Evolutionary conservation across 2,113 vertebrate species (phyloP).

Genomic region (Semicossyphus pulcher): DNA sequence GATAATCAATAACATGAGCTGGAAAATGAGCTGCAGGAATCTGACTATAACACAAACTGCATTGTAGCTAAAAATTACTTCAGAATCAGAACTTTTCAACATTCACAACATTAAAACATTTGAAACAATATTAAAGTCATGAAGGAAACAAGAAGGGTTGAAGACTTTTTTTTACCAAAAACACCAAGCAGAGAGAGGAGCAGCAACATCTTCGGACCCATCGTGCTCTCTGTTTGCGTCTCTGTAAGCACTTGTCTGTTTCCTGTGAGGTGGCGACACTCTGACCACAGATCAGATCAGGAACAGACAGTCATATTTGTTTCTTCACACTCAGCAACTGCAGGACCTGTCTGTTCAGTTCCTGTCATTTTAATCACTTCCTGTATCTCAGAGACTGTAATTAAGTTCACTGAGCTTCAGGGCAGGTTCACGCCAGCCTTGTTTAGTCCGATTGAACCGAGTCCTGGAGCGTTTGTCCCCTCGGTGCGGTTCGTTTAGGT

Average conservation of each 20-base stretch:
- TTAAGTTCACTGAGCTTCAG: no score
- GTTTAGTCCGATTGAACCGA: no score
- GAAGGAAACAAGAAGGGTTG: neutral
- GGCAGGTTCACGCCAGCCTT: no score
- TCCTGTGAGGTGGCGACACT: constrained; percentile 22
- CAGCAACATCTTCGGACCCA: constrained; percentile 28
- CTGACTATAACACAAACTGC: no score
- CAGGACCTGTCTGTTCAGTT: neutral
- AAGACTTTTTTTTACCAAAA: constrained; percentile 40
- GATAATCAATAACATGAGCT: no score
- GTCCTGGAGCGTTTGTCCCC: no score
- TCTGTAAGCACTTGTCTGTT: neutral
- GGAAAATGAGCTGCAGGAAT: neutral
- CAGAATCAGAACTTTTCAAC: neutral
- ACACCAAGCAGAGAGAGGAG: constrained; percentile 5
- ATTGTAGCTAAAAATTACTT: neutral
- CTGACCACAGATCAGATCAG: constrained; percentile 32
- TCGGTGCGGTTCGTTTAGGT: no score
- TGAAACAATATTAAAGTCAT: neutral
- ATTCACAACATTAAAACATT: neutral
- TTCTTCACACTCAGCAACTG: neutral
- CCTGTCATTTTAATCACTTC: neutral
- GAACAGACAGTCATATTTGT: neutral
- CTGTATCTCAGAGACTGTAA: neutral
- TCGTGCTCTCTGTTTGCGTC: constrained; percentile 4